These are phyloP conservation scores for Heterochromis multidens DNA, from an alignment of 2,113 vertebrate species.

Conservation along the genomic window DNA sequence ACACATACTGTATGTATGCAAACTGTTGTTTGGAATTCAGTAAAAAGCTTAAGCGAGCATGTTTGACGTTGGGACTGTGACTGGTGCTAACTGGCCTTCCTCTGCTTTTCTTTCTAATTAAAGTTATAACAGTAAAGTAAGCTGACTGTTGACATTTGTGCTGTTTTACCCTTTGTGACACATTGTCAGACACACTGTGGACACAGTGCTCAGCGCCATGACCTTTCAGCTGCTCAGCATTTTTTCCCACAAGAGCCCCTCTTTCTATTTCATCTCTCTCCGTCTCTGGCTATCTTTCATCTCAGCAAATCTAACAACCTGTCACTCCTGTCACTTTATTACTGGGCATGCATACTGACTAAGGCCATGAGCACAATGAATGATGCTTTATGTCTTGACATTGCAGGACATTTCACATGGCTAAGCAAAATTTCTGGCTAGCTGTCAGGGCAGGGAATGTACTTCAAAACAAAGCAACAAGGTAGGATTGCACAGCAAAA, in stretches of 20 bases:
- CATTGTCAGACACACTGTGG: constrained; percentile 59
- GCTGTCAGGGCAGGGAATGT: constrained; percentile 30
- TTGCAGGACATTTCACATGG: constrained; percentile 50
- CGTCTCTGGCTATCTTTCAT: constrained; percentile 33
- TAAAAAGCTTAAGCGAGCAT: background rate
- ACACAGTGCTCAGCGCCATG: constrained; percentile 35
- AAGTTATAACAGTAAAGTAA: constrained; percentile 23
- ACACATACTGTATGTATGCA: background rate
- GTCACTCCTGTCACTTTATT: constrained; percentile 53
- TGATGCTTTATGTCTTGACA: constrained; percentile 37
- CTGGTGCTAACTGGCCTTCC: constrained; percentile 27
- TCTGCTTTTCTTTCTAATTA: constrained; percentile 44
- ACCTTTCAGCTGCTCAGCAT: constrained; percentile 69
- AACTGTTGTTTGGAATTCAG: background rate
- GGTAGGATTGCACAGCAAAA: background rate
- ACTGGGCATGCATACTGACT: constrained; percentile 41
- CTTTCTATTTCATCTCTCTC: constrained; percentile 31
- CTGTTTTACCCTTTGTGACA: constrained; percentile 64
- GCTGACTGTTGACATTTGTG: constrained; percentile 58
- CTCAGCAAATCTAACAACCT: constrained; percentile 56
- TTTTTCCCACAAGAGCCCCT: constrained; percentile 46
- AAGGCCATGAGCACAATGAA: constrained; percentile 35
- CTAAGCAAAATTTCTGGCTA: constrained; percentile 43
- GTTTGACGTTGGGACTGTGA: background rate
- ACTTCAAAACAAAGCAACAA: constrained; percentile 24